phyloP scores from a whole-genome alignment of 2,113 vertebrate species.

The Argyrosomus japonicus region DNA sequence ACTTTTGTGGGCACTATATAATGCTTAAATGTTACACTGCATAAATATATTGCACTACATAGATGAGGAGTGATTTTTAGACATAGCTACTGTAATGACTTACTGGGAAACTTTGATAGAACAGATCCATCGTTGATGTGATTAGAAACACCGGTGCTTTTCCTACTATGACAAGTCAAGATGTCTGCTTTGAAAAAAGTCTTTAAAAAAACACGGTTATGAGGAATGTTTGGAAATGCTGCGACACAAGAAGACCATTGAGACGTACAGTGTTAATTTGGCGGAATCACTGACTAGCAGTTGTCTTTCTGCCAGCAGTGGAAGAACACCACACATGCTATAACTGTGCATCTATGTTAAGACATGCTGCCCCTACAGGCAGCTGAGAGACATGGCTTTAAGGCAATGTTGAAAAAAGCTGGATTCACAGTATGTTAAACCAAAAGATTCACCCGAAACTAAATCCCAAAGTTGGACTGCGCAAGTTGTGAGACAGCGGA shows the following conservation, averaged over 20 bases:
- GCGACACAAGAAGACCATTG: slow-evolving; percentile 23
- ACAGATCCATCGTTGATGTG: neutral
- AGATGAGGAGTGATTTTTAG: neutral
- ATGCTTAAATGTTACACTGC: neutral
- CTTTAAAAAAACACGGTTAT: neutral
- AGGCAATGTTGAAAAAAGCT: slow-evolving; percentile 43
- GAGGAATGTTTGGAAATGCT: slow-evolving; percentile 48
- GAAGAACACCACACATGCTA: neutral
- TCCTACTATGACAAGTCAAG: slow-evolving; percentile 10
- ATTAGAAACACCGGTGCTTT: slow-evolving; percentile 11
- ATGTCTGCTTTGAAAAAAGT: neutral
- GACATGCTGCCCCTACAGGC: neutral
- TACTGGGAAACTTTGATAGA: neutral
- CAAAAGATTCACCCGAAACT: neutral
- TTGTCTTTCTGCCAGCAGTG: neutral
- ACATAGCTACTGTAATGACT: neutral
- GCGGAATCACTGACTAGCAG: slow-evolving; percentile 10
- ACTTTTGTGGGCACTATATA: neutral
- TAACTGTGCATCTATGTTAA: slow-evolving; percentile 35
- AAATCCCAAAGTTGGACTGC: slow-evolving; percentile 16
- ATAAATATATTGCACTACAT: neutral
- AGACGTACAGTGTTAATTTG: slow-evolving; percentile 12
- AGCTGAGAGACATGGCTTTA: slow-evolving; percentile 47
- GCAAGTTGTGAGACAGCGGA: neutral
- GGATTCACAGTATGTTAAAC: slow-evolving; percentile 3